Conservation (phyloP, 2,797 vertebrate genomes). For the Tokudaia tokunoshimensis region DNA sequence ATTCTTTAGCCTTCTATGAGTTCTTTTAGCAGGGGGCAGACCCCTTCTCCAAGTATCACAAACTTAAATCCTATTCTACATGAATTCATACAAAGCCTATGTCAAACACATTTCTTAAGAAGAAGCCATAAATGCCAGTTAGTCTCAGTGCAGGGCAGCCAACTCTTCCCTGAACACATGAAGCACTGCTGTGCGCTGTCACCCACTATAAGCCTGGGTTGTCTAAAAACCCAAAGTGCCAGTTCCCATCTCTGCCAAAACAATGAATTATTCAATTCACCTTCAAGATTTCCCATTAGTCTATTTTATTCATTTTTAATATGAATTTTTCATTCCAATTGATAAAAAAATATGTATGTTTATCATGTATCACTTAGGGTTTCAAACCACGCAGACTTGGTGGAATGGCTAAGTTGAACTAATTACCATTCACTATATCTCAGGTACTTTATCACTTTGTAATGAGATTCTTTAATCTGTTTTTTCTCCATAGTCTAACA, state of each 20-base stretch:
- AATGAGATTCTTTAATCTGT: constrained; percentile 3
- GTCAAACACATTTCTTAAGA: neutral
- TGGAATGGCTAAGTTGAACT: neutral
- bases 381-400: neutral
- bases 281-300: neutral
- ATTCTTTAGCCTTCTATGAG: neutral
- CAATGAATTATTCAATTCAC: neutral
- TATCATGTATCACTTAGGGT: neutral
- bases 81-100: neutral
- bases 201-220: neutral
- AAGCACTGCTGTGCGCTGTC: neutral
- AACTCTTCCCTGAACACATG: neutral
- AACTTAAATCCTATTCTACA: neutral
- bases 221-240: neutral
- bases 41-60: neutral
- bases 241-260: neutral
- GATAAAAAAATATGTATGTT: neutral
- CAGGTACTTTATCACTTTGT: neutral
- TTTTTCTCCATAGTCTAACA: constrained; percentile 32
- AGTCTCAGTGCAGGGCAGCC: neutral
- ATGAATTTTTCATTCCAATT: neutral
- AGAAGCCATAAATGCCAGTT: neutral
- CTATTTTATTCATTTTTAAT: neutral
- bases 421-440: neutral
- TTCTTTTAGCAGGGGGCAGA: neutral